Conservation (phyloP, 2,888 invertebrate genomes). For the Drosophila infuscata region DNA sequence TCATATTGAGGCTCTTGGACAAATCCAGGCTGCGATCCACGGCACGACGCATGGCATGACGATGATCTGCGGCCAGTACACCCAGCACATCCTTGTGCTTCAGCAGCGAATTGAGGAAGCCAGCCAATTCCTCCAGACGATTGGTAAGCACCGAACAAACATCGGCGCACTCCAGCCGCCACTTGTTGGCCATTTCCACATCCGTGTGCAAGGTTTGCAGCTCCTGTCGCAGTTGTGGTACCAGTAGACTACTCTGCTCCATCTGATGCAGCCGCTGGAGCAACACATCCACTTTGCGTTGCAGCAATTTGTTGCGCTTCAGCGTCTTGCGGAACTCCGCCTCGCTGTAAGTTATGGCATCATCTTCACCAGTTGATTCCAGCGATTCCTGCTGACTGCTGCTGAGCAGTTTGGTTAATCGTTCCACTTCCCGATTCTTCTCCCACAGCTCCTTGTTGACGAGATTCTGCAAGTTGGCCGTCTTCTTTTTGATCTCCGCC, state of each 20-base stretch:
- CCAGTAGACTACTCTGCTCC: slow-evolving; percentile 65
- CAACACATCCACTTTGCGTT: slow-evolving; percentile 82
- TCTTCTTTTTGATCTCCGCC: slow-evolving; percentile 83
- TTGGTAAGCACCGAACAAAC: slow-evolving; percentile 85
- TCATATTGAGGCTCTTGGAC: slow-evolving; percentile 86
- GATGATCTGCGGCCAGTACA: slow-evolving; percentile 86
- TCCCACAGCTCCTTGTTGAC: slow-evolving; percentile 87
- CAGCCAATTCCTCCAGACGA: slow-evolving; percentile 87
- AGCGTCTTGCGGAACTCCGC: slow-evolving; percentile 79
- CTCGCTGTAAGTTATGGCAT: slow-evolving; percentile 73
- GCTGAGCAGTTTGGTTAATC: slow-evolving; percentile 83
- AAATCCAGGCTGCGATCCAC: slow-evolving; percentile 86
- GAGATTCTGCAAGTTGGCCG: slow-evolving; percentile 85
- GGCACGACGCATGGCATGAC: slow-evolving; percentile 86
- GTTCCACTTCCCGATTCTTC: slow-evolving; percentile 87
- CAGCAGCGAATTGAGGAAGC: slow-evolving; percentile 87
- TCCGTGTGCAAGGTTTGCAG: slow-evolving; percentile 75
- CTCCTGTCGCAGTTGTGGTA: slow-evolving; percentile 73
- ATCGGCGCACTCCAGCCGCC: slow-evolving; percentile 83
- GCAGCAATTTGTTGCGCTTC: slow-evolving; percentile 82
- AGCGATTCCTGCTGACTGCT: slow-evolving; percentile 42
- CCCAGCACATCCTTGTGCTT: slow-evolving; percentile 87
- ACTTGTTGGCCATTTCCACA: slow-evolving; percentile 80
- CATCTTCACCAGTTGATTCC: slow-evolving; percentile 48
- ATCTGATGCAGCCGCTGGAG: slow-evolving; percentile 75